Conservation (phyloP, 2,888 invertebrate species). For the Parasteatoda lunata region DNA sequence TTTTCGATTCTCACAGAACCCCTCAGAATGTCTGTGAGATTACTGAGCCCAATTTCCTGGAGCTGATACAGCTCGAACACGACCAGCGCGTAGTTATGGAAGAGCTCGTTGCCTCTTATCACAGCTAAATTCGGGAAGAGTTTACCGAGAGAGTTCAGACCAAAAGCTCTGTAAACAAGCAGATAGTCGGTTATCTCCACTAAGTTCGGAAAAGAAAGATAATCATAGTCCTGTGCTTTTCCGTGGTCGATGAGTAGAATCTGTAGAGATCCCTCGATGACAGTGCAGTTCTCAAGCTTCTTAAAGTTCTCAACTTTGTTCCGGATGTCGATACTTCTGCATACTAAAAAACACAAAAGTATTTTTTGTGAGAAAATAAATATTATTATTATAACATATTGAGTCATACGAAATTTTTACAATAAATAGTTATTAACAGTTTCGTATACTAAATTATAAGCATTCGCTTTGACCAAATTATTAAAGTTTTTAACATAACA, state of each 20-base stretch:
- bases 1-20: conserved; percentile 93
- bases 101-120: conserved; percentile 89
- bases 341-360: conserved; percentile 37
- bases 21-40: conserved; percentile 85
- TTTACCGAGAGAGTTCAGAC: conserved; percentile 84
- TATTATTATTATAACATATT: no score
- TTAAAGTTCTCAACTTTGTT: conserved; percentile 80
- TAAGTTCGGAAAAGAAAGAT: conserved; percentile 86
- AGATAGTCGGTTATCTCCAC: conserved; percentile 94
- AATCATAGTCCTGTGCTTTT: conserved; percentile 77
- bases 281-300: conserved; percentile 84
- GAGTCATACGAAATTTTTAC: no score
- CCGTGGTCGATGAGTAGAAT: conserved; percentile 87
- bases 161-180: conserved; percentile 86
- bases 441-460: no score
- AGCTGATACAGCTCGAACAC: conserved; percentile 82
- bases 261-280: conserved; percentile 92
- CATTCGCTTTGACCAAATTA: no score
- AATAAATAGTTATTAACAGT: no score
- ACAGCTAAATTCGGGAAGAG: conserved; percentile 95
- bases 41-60: conserved; percentile 90
- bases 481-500: no score
- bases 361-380: no score
- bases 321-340: conserved; percentile 80
- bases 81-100: conserved; percentile 90